A percentile compares a stretch with the other conserved stretches of the same genome.
Conservation (phyloP, 2,113 vertebrate species). For the Merops nubicus region DNA sequence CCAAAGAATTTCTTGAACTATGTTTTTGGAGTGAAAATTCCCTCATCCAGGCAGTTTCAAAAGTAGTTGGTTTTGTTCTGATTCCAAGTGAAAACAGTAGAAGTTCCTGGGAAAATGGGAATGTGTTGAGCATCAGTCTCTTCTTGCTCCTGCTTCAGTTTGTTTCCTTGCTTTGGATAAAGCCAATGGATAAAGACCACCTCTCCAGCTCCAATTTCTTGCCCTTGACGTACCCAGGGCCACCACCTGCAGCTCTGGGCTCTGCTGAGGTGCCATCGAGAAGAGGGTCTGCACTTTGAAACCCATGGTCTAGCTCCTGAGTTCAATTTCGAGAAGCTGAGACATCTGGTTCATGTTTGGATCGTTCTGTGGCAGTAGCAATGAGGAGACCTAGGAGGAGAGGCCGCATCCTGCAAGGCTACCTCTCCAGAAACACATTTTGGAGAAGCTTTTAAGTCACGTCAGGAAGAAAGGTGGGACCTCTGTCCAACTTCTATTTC, state of each 20-base stretch:
- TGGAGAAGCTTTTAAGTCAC: not conserved
- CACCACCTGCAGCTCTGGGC: no score
- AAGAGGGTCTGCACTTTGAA: not conserved
- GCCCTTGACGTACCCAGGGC: not conserved
- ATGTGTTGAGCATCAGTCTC: not conserved
- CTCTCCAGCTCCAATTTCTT: not conserved
- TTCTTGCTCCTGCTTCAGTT: not conserved
- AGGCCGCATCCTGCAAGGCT: not conserved
- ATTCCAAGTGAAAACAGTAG: not conserved
- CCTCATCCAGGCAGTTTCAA: not conserved
- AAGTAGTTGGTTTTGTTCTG: slow-evolving; percentile 12
- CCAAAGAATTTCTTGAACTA: slow-evolving; percentile 1
- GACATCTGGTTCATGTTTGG: not conserved
- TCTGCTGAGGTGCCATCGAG: not conserved
- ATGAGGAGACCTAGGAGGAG: not conserved
- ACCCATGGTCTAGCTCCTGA: not conserved
- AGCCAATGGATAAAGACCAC: not conserved
- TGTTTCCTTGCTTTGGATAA: not conserved
- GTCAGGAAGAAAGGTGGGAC: not conserved
- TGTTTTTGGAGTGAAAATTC: not conserved
- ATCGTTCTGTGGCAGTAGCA: not conserved
- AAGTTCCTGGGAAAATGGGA: slow-evolving; percentile 19
- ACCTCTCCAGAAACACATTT: not conserved
- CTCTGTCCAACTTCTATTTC: not conserved
- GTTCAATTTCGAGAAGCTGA: not conserved